A percentile compares a stretch with the other conserved stretches of the same genome.
Conservation (phyloP, 2,888 invertebrate species). For the Drosophila ezoana region DNA sequence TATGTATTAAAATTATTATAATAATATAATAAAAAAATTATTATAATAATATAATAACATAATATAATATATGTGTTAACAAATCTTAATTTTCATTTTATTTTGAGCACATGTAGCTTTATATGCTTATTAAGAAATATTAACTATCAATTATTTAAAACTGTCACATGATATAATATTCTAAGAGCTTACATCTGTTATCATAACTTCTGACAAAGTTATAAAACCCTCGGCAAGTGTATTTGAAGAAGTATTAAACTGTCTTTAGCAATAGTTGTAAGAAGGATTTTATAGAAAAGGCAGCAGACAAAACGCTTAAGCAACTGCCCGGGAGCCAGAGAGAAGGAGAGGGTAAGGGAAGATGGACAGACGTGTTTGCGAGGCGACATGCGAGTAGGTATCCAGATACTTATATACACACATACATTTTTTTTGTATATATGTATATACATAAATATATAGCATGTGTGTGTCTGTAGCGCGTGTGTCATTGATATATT, state of each 20-base stretch:
- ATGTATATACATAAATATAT: background rate
- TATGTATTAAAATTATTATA: too few relatives aligned
- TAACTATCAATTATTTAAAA: too few relatives aligned
- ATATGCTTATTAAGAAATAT: too few relatives aligned
- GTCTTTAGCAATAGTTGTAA: constrained; percentile 29
- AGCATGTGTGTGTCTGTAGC: constrained; percentile 13
- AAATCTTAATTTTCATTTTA: too few relatives aligned
- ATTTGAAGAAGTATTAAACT: constrained; percentile 32
- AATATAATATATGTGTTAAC: too few relatives aligned
- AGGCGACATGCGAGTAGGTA: constrained; percentile 17
- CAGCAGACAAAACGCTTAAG: constrained; percentile 39
- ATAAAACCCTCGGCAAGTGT: constrained; percentile 10
- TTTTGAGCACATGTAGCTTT: too few relatives aligned
- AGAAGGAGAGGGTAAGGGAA: background rate
- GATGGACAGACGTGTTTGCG: constrained; percentile 10
- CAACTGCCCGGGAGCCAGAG: constrained; percentile 9
- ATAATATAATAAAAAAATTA: too few relatives aligned
- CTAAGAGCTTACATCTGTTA: too few relatives aligned
- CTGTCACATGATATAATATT: too few relatives aligned
- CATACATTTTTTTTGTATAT: constrained; percentile 12
- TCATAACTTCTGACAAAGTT: background rate
- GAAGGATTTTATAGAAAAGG: constrained; percentile 43
- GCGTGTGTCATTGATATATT: constrained; percentile 65
- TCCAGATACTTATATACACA: constrained; percentile 7
- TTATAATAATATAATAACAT: too few relatives aligned